Percentiles rank a stretch among this genome's conserved stretches.
phyloP scores from a whole-genome alignment of 53 echinoderm and acorn worm species.

The Paelopatides confundens region DNA sequence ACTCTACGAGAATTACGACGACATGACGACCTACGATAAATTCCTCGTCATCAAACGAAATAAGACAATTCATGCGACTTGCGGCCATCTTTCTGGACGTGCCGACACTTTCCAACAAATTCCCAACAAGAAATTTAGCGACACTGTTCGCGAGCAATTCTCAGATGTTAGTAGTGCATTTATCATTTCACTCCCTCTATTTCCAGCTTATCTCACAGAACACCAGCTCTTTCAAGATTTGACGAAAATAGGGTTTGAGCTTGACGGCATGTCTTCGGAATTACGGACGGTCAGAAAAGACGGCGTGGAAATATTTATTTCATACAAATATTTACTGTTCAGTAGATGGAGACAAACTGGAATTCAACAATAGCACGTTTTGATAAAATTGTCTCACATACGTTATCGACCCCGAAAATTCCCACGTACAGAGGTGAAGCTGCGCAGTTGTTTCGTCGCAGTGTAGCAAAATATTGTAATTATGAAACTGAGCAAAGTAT shows the following conservation, averaged over 20 bases:
- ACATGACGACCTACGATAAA: constrained; percentile 35
- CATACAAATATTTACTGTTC: constrained; percentile 21
- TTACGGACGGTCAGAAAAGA: not conserved
- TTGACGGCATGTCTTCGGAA: constrained; percentile 33
- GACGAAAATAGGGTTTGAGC: constrained; percentile 24
- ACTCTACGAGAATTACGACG: constrained; percentile 21
- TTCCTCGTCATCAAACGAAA: constrained; percentile 27
- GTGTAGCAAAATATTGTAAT: too few species aligned
- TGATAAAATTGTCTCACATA: too few species aligned
- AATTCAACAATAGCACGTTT: not conserved
- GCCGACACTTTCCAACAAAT: constrained; percentile 33
- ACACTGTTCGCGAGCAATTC: not conserved
- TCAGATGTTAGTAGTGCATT: constrained; percentile 30
- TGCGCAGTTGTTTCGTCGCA: too few species aligned
- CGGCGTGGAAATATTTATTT: not conserved
- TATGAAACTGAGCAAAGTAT: too few species aligned
- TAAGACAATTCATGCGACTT: constrained; percentile 16
- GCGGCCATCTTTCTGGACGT: constrained; percentile 33
- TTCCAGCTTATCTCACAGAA: constrained; percentile 30
- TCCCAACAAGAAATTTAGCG: constrained; percentile 23
- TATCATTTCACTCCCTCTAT: constrained; percentile 14
- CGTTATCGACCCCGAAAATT: too few species aligned
- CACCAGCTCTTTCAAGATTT: constrained; percentile 39
- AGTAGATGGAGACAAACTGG: constrained; percentile 4
- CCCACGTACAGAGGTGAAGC: too few species aligned